Evolutionary conservation across 2,113 vertebrate genomes (phyloP), one percentile per base, ranked within the genome.

Genomic region (Osmerus eperlanus): DNA sequence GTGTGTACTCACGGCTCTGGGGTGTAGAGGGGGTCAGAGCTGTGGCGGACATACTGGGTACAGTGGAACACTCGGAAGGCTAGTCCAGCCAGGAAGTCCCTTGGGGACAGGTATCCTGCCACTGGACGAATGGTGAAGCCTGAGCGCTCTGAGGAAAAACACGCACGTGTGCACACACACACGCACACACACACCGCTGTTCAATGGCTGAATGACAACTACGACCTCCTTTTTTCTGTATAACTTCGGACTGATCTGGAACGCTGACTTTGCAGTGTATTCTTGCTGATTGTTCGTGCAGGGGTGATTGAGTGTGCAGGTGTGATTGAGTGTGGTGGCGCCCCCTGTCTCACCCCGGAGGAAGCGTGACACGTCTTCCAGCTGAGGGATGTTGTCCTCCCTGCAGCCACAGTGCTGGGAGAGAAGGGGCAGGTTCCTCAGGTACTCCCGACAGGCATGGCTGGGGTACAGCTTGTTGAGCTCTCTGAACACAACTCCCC

Each of bases 41-140:
- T 97, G 92, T 99, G 97, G 29, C 97, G 92, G 78, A 99, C 94
- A 29, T 99, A 99, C 19, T 99, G 97, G 68, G 97, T 99, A 79
- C 97, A 99, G 89, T 99, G 97, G 79, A 99, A 99, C 81, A 99
- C 97, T 67, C 97, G 93, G 86, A 98, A 99, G 41, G 97, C 97
- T 86, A 99, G 90, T 67, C 97, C 97, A 70, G 97, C 96, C 78
- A 99, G 90, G 88, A 99, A 99, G 81, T 99, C 97, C 68, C 97
- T 92, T 14, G 97, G 97, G 0, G 97, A 98, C 53, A 99, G 83
- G 69, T 99, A 99, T 68, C 97, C 97, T 25, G 97, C 97, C 61
- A 99, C 97, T 0, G 97, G 97, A 74, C 95, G 94, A 71, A 99
- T 98, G 79, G 94, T 96, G 78, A 99, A 99, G 74, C 97, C 97